Percentiles rank a stretch among this genome's conserved stretches.
phyloP scores from a whole-genome alignment of 2,113 vertebrate genomes.

The Nycticebus coucang region DNA sequence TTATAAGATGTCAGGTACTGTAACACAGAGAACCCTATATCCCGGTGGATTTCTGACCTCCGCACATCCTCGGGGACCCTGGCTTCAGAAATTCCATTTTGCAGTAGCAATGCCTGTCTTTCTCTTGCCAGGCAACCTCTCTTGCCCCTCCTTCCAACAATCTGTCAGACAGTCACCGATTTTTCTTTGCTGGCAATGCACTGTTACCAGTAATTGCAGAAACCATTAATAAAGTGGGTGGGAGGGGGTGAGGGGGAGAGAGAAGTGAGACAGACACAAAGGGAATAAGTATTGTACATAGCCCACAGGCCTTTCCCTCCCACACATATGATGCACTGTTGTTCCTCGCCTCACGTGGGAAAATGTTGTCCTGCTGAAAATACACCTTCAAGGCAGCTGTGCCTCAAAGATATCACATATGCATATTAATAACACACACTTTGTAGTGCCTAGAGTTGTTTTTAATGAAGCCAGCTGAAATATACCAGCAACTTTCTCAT shows the following conservation, averaged over 20 bases:
- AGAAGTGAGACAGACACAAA: constrained; percentile 76
- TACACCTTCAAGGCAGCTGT: constrained; percentile 88
- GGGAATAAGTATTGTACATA: constrained; percentile 88
- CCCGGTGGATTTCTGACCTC: neutral
- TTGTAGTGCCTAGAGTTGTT: constrained; percentile 89
- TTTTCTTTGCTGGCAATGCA: constrained; percentile 81
- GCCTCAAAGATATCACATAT: constrained; percentile 89
- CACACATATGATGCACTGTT: constrained; percentile 89
- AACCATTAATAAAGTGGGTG: constrained; percentile 86
- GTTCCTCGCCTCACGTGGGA: constrained; percentile 88
- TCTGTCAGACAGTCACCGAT: constrained; percentile 71
- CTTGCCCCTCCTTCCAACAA: constrained; percentile 37
- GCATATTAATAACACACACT: constrained; percentile 90
- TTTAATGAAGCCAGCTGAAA: constrained; percentile 87
- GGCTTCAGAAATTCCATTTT: neutral
- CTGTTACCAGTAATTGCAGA: constrained; percentile 87
- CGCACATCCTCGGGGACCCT: fast-evolving
- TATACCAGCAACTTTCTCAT: constrained; percentile 85
- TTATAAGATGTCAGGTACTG: constrained; percentile 59
- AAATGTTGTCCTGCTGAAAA: constrained; percentile 89
- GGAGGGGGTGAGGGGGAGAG: constrained; percentile 75
- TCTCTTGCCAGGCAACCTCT: constrained; percentile 47
- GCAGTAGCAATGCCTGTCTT: neutral
- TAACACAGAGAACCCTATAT: neutral
- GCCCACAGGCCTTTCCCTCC: constrained; percentile 86